Conservation (phyloP, 92 coral and sea anemone genomes). For the Blastomussa wellsi region DNA sequence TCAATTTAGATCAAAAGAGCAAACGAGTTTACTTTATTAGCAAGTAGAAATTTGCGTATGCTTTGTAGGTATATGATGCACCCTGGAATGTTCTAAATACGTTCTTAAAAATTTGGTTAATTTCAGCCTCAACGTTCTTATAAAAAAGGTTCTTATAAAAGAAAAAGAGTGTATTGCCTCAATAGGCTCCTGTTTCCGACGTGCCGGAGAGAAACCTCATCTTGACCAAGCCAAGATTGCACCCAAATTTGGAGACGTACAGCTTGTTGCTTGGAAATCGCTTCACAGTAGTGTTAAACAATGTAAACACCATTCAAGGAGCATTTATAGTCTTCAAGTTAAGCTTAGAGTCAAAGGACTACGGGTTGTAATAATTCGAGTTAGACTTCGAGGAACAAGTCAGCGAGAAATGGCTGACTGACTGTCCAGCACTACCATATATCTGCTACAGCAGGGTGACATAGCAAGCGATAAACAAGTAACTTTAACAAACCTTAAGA, state of each 20-base stretch:
- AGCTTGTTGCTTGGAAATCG: slow-evolving; percentile 62
- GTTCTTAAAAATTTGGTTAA: no score
- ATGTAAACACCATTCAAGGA: slow-evolving; percentile 52
- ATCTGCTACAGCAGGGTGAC: no score
- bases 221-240: slow-evolving; percentile 51
- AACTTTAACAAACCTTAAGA: no score
- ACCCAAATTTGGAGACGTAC: slow-evolving; percentile 54
- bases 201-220: slow-evolving; percentile 45
- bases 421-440: no score
- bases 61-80: no score
- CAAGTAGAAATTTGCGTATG: no score
- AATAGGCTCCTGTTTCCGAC: slow-evolving; percentile 40
- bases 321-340: background rate
- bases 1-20: no score
- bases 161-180: background rate
- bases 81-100: no score
- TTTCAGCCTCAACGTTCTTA: no score
- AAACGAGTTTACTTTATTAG: background rate
- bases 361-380: background rate
- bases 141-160: no score
- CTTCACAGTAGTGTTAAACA: slow-evolving; percentile 61
- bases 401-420: no score
- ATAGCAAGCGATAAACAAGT: no score
- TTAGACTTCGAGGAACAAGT: background rate
- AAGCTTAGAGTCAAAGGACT: background rate